Evolutionary conservation across 2,888 invertebrate genomes (phyloP).

Genomic region (Drosophila barbarae): DNA sequence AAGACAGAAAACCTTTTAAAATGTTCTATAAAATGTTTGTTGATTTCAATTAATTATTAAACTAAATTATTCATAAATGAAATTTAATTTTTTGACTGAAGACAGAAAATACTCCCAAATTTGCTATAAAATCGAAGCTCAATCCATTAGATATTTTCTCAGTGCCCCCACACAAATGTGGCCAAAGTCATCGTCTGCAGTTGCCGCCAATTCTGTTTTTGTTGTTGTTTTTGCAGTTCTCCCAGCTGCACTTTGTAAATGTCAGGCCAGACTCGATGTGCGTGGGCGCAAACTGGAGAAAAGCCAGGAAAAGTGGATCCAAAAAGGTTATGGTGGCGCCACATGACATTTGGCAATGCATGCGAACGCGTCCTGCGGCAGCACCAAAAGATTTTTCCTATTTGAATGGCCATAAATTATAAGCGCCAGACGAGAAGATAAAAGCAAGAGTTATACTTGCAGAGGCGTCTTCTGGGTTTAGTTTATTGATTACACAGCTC

Average conservation of each 20-base stretch:
- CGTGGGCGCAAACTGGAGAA: slow-evolving; percentile 48
- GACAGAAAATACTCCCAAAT: neutral
- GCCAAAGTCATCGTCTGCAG: slow-evolving; percentile 23
- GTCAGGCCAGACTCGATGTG: slow-evolving; percentile 40
- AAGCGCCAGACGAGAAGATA: slow-evolving; percentile 20
- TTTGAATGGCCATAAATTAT: slow-evolving; percentile 29
- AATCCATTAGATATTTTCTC: neutral
- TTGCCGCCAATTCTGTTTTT: slow-evolving; percentile 15
- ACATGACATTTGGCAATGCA: slow-evolving; percentile 45
- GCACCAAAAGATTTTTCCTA: slow-evolving; percentile 29
- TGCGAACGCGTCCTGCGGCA: slow-evolving; percentile 28
- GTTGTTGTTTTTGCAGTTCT: slow-evolving; percentile 14
- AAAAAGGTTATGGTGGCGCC: slow-evolving; percentile 55
- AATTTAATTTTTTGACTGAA: neutral
- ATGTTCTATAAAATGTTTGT: no score
- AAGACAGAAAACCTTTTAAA: no score
- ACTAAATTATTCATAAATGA: no score
- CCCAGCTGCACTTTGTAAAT: slow-evolving; percentile 54
- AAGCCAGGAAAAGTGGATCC: slow-evolving; percentile 15
- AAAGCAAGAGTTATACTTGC: slow-evolving; percentile 17
- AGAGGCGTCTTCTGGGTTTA: slow-evolving; percentile 8
- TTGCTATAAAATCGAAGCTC: neutral
- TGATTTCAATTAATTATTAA: no score
- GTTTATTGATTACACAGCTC: slow-evolving; percentile 11
- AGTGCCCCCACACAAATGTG: slow-evolving; percentile 17